A percentile compares a stretch with the other conserved stretches of the same genome.
These are phyloP conservation scores for Pseudopodoces humilis DNA, from an alignment of 2,113 vertebrate genomes.

Conservation along the genomic window DNA sequence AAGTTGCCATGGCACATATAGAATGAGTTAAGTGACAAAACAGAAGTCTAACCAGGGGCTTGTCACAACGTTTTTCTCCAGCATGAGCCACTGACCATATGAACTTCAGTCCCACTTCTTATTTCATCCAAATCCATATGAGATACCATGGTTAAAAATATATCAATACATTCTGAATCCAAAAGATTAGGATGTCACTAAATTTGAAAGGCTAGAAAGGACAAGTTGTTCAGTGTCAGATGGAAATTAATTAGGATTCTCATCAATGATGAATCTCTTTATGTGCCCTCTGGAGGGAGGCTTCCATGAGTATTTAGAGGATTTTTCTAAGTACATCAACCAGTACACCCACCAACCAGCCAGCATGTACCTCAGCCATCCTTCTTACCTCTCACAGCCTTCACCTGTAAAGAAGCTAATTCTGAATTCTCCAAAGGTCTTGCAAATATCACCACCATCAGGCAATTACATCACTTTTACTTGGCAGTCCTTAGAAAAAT, in stretches of 20 bases:
- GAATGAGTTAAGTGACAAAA: neutral
- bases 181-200: neutral
- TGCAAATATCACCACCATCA: neutral
- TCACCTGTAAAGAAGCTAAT: neutral
- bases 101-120: neutral
- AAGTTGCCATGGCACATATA: fast-evolving
- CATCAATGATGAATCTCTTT: neutral
- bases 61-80: neutral
- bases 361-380: neutral
- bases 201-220: neutral
- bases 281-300: neutral
- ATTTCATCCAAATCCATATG: neutral
- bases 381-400: neutral
- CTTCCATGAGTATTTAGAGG: neutral
- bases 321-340: neutral
- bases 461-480: neutral
- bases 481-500: neutral
- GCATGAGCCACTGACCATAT: neutral
- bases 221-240: neutral
- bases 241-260: neutral
- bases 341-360: neutral
- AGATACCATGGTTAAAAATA: neutral
- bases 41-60: neutral
- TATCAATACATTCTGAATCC: neutral
- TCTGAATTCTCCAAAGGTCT: neutral